phyloP scores from a whole-genome alignment of 2,113 vertebrate species.

The Psilopsiagon aurifrons region DNA sequence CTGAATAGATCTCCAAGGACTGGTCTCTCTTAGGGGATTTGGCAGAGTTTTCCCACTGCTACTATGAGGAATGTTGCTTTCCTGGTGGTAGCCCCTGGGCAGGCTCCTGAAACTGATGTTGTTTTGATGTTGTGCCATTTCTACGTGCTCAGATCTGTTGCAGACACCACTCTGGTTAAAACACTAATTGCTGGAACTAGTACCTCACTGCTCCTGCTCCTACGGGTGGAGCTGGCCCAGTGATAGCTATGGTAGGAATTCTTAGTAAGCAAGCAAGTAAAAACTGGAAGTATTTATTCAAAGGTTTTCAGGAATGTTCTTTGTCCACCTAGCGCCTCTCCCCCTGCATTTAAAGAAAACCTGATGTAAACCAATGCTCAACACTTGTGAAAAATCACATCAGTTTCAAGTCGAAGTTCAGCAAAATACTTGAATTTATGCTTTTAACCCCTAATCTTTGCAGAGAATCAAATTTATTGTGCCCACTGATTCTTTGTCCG shows the following conservation, averaged over 20 bases:
- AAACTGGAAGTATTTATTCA: slow-evolving; percentile 55
- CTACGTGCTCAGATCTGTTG: slow-evolving; percentile 53
- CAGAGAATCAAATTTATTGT: background rate
- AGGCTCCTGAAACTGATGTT: slow-evolving; percentile 39
- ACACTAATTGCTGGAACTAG: slow-evolving; percentile 53
- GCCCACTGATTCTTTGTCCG: background rate
- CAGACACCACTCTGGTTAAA: slow-evolving; percentile 56
- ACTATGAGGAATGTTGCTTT: slow-evolving; percentile 41
- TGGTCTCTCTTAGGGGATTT: background rate
- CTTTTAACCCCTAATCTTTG: background rate
- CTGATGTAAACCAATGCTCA: background rate
- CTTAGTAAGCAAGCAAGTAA: slow-evolving; percentile 60
- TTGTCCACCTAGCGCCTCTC: slow-evolving; percentile 29
- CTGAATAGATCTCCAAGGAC: background rate
- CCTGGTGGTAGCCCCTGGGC: slow-evolving; percentile 38
- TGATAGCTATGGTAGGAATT: slow-evolving; percentile 51
- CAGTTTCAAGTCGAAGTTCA: background rate
- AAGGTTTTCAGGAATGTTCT: slow-evolving; percentile 63
- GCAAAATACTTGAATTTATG: background rate
- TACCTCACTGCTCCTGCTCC: background rate
- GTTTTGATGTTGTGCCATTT: slow-evolving; percentile 61
- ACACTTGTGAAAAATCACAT: background rate
- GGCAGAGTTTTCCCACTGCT: slow-evolving; percentile 38
- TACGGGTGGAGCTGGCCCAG: slow-evolving; percentile 40
- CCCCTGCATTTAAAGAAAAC: background rate